A percentile compares a stretch with the other conserved stretches of the same genome.
These are phyloP conservation scores for Magallana gigas DNA, from an alignment of 1,140 invertebrate genomes.

Conservation along the genomic window DNA sequence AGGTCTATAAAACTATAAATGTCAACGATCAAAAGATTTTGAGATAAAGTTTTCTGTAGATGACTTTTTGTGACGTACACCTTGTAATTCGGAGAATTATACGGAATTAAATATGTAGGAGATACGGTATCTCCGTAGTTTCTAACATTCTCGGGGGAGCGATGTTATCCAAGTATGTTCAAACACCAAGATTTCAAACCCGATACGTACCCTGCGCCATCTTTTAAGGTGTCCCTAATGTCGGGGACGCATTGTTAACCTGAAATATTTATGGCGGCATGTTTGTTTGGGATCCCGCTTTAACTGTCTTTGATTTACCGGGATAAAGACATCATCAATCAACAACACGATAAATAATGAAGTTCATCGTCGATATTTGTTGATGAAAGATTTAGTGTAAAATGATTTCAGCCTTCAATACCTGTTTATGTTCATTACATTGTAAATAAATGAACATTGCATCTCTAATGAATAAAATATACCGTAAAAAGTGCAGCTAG, in stretches of 20 bases:
- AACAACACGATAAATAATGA: neutral
- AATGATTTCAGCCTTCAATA: too few relatives aligned
- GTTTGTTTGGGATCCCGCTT: neutral
- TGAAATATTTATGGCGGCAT: slow-evolving; percentile 13
- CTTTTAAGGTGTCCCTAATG: neutral
- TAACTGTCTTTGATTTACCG: slow-evolving; percentile 12
- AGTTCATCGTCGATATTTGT: neutral
- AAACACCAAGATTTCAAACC: slow-evolving; percentile 1
- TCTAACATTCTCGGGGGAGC: neutral
- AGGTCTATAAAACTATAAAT: neutral
- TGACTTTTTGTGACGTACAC: neutral
- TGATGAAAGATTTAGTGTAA: neutral
- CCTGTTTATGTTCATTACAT: too few relatives aligned
- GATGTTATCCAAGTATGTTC: neutral
- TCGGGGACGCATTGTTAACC: neutral
- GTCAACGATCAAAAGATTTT: neutral
- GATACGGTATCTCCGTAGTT: neutral
- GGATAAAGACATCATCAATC: neutral
- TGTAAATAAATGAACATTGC: too few relatives aligned
- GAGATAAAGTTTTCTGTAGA: neutral
- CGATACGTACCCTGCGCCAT: neutral
- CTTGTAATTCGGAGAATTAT: neutral
- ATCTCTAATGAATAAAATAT: too few relatives aligned
- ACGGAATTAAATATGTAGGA: slow-evolving; percentile 1
- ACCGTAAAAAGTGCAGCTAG: too few relatives aligned